Conservation (phyloP, 2,888 invertebrate genomes). For the Drosophila anomelani region DNA sequence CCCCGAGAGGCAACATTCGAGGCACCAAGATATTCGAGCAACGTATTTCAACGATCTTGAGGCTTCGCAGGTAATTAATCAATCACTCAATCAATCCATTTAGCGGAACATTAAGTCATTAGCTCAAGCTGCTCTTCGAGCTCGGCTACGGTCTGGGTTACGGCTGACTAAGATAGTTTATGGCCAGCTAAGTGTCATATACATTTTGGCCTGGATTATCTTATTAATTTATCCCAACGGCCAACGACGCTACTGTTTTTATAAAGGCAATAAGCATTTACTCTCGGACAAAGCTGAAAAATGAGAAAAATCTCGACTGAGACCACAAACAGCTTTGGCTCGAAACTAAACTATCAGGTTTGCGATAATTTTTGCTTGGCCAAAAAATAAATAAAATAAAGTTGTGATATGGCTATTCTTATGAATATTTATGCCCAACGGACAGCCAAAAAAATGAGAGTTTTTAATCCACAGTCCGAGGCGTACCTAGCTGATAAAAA, state of each 20-base stretch:
- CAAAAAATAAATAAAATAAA: conserved; percentile 15
- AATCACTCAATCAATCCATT: conserved; percentile 30
- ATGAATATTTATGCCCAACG: conserved; percentile 43
- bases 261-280: conserved; percentile 11
- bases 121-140: not conserved
- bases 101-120: conserved; percentile 48
- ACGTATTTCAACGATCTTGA: conserved; percentile 28
- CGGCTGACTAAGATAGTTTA: conserved; percentile 24
- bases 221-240: conserved; percentile 20
- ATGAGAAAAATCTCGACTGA: conserved; percentile 18
- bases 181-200: conserved; percentile 34
- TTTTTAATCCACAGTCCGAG: conserved; percentile 40
- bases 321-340: conserved; percentile 11
- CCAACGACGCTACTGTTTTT: conserved; percentile 25
- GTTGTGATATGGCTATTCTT: conserved; percentile 29
- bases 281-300: conserved; percentile 10
- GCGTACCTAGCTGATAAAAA: conserved; percentile 43
- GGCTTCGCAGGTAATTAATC: conserved; percentile 21
- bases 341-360: conserved; percentile 43
- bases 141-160: not conserved
- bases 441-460: conserved; percentile 47
- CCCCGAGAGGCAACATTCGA: conserved; percentile 14
- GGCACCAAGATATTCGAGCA: not conserved
- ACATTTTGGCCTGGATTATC: conserved; percentile 17
- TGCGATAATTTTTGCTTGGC: conserved; percentile 32